phyloP scores from a whole-genome alignment of 2,888 invertebrate genomes.

The Oscheius sp. region DNA sequence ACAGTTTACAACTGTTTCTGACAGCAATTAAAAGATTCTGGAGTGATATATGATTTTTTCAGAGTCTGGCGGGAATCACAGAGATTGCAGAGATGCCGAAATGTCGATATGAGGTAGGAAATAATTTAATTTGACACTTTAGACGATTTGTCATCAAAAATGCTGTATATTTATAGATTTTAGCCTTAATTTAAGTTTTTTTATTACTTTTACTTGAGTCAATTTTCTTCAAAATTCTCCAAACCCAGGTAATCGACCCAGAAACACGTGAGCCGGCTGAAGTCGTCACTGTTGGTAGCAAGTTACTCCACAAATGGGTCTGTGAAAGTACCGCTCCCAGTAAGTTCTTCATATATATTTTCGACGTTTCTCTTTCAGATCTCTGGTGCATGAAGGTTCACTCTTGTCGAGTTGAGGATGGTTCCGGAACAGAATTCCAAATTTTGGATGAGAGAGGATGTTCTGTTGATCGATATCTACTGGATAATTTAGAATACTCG shows the following conservation, averaged over 20 bases:
- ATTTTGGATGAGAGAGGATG: conserved; percentile 66
- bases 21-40: too few species aligned
- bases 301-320: conserved; percentile 65
- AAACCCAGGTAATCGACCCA: conserved; percentile 61
- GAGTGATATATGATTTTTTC: too few species aligned
- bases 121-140: background rate
- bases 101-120: conserved; percentile 62
- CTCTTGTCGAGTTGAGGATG: conserved; percentile 68
- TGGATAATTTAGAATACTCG: conserved; percentile 66
- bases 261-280: conserved; percentile 60
- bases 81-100: conserved; percentile 62
- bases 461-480: conserved; percentile 64
- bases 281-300: conserved; percentile 64
- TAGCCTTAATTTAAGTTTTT: background rate
- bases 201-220: background rate
- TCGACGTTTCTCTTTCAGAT: conserved; percentile 39
- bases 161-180: background rate
- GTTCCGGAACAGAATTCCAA: conserved; percentile 57
- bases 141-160: background rate
- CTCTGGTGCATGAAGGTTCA: conserved; percentile 70
- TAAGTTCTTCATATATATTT: conserved; percentile 14
- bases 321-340: conserved; percentile 64
- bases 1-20: too few species aligned
- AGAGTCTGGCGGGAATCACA: conserved; percentile 57
- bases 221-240: background rate